Conservation (phyloP, 2,888 invertebrate species). For the Lumbricus terrestris region DNA sequence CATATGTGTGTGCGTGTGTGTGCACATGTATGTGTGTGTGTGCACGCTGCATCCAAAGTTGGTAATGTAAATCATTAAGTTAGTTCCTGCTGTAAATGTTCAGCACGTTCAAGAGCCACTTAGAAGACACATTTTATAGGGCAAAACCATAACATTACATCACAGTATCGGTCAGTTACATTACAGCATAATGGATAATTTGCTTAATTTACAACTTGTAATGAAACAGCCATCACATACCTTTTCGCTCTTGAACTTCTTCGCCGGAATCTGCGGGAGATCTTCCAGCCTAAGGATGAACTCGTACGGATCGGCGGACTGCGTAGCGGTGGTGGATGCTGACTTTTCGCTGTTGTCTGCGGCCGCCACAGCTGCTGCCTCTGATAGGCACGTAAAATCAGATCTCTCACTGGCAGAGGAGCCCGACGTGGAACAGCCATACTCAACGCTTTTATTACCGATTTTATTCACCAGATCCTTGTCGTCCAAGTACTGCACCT, state of each 20-base stretch:
- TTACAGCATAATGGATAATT: background rate
- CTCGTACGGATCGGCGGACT: background rate
- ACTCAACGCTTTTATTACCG: background rate
- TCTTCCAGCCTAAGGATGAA: background rate
- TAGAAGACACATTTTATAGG: background rate
- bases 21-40: too few species aligned
- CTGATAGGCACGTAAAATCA: background rate
- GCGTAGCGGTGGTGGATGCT: background rate
- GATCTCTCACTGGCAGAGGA: background rate
- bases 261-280: background rate
- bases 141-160: too few species aligned
- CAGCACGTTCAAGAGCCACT: background rate
- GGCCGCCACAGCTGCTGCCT: background rate
- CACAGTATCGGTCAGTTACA: background rate
- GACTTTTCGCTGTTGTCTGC: background rate
- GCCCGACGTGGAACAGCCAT: background rate
- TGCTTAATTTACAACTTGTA: background rate
- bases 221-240: background rate
- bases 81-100: background rate
- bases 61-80: background rate
- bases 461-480: background rate
- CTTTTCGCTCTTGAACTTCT: conserved; percentile 7
- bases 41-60: background rate
- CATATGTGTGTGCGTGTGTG: too few species aligned
- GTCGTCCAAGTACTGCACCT: background rate